Conservation (phyloP, 2,888 invertebrate species). For the Vesta saturnalis region DNA sequence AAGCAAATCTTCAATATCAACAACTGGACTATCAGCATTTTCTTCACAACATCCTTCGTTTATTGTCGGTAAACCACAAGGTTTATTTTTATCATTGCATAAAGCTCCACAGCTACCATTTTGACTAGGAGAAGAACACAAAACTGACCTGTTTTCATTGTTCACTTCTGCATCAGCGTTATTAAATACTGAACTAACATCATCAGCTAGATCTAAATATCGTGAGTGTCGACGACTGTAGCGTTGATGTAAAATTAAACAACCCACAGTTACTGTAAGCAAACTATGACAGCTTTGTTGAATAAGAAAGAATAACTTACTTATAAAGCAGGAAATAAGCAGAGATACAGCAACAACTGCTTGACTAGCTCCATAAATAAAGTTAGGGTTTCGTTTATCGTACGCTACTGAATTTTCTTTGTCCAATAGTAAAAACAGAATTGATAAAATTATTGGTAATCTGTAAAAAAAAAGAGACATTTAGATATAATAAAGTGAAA, state of each 20-base stretch:
- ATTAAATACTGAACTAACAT: constrained; percentile 61
- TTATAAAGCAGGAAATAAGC: constrained; percentile 80
- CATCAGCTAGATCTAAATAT: constrained; percentile 70
- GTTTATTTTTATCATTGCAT: constrained; percentile 11
- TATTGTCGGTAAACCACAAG: constrained; percentile 57
- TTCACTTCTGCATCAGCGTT: constrained; percentile 48
- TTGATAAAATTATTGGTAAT: constrained; percentile 74
- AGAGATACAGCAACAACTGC: constrained; percentile 81
- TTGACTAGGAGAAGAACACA: neutral
- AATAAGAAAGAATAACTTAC: constrained; percentile 62
- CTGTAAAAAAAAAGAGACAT: constrained; percentile 59
- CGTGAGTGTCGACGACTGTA: constrained; percentile 77
- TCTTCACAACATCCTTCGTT: constrained; percentile 64
- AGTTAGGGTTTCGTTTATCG: constrained; percentile 76
- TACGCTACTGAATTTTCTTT: constrained; percentile 62
- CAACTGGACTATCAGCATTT: constrained; percentile 55
- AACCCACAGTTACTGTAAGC: constrained; percentile 78
- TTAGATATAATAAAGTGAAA: neutral
- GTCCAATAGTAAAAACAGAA: constrained; percentile 70
- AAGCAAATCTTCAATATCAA: constrained; percentile 73
- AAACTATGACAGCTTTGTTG: constrained; percentile 9
- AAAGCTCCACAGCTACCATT: constrained; percentile 2
- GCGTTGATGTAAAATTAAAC: constrained; percentile 84
- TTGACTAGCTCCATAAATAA: constrained; percentile 80
- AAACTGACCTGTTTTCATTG: constrained; percentile 32